Conservation (phyloP, 2,888 invertebrate genomes). For the Drosophila aldrichi region DNA sequence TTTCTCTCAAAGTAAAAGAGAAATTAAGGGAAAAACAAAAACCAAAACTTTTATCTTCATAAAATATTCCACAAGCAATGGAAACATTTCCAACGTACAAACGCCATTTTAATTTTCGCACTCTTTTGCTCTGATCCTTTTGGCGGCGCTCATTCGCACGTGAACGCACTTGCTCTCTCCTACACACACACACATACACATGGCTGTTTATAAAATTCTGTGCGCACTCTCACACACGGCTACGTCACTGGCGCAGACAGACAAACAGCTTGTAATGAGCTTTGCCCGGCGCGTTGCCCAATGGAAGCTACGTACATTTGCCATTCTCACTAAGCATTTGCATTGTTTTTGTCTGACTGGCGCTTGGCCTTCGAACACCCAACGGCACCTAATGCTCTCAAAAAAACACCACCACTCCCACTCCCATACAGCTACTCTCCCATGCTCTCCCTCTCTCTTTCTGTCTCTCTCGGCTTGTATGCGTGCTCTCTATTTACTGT, state of each 20-base stretch:
- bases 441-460: not conserved
- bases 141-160: not conserved
- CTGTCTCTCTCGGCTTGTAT: not conserved
- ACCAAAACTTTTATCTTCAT: not conserved
- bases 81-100: not conserved
- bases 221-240: not conserved
- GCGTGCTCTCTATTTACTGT: constrained; percentile 30
- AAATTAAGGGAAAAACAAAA: not conserved
- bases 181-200: not conserved
- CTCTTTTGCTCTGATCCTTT: constrained; percentile 22
- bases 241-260: constrained; percentile 31
- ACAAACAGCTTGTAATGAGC: constrained; percentile 35
- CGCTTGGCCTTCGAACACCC: constrained; percentile 27
- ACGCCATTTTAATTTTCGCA: constrained; percentile 2
- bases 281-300: constrained; percentile 31
- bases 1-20: not conserved
- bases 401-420: not conserved
- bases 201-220: constrained; percentile 2
- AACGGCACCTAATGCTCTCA: constrained; percentile 12
- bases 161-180: not conserved
- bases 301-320: constrained; percentile 36
- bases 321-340: constrained; percentile 6
- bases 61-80: not conserved
- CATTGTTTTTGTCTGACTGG: constrained; percentile 30
- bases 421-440: not conserved